Base-by-base conservation (phyloP, 1,140 invertebrate genomes). In the Cotesia chilonis region DNA sequence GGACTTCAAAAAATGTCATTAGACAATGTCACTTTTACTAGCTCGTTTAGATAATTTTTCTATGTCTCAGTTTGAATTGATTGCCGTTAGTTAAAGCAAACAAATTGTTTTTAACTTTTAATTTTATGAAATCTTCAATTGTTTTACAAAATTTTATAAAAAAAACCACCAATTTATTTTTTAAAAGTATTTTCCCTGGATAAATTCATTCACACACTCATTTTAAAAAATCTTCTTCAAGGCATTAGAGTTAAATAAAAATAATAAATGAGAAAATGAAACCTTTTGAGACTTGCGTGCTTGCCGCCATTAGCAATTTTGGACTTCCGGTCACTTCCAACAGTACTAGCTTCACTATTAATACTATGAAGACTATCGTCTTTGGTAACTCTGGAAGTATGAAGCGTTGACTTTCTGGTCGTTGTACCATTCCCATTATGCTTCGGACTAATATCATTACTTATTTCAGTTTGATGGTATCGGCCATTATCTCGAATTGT, bases 211-310 rank as follows among this genome's bases (percentile, higher is more conserved):
- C 28, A 28, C 28, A 28, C 28, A 28, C 28, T 28, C 28, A 28
- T 28, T 28, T 28, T 28, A 28, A 28, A 38, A 47, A 20, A 47
- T 28, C 4, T 67, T 14, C 37, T 7, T 10, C 41, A 47, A 7
- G 41, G 28, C 28, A 20, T 51, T 38, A 17, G 47, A 35, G 20
- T 28, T 12, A 36, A 28, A 61, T 61, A 51, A 68, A 5, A 14
- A 59, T 59, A 68, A 73, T 63, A 68, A 54, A 74, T 20, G 7
- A 72, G 35, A 66, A 67, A 38, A 9, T 41, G 61, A 66, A 5
- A 89, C 89, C 89, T 88, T 76, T 89, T 89, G 71, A 89, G 85
- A 76, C 83, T 88, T 37, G 87, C 84, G 70, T 88, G 85, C 77
- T 89, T 89, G 51, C 87, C 84, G 7, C 85, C 87, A 73, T 87